These are phyloP conservation scores for Andrena bicolor DNA, from an alignment of 2,888 invertebrate genomes.

Conservation along the genomic window DNA sequence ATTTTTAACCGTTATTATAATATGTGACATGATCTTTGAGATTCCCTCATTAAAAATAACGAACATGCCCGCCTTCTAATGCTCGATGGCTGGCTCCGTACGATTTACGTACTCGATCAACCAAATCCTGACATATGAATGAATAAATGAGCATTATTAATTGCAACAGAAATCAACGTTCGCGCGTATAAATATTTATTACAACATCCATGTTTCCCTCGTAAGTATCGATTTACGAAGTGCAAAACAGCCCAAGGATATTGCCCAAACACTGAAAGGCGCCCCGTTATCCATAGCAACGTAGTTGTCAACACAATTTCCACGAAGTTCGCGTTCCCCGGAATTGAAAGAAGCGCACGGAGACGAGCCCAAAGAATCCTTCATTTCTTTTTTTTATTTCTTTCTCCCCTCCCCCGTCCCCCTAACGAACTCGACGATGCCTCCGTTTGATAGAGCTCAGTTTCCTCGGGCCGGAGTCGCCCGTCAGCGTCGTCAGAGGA, in stretches of 20 bases:
- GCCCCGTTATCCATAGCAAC: slow-evolving; percentile 41
- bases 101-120: no score
- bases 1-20: no score
- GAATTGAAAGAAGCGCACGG: slow-evolving; percentile 12
- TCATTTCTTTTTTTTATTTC: slow-evolving; percentile 7
- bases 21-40: no score
- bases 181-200: not conserved
- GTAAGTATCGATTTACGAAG: slow-evolving; percentile 29
- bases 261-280: slow-evolving; percentile 14
- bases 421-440: slow-evolving; percentile 36
- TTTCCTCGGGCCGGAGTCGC: slow-evolving; percentile 42
- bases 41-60: no score
- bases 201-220: slow-evolving; percentile 3
- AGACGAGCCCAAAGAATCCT: slow-evolving; percentile 16
- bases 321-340: not conserved
- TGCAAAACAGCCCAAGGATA: slow-evolving; percentile 33
- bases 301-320: slow-evolving; percentile 33
- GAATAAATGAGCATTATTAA: not conserved
- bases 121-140: no score
- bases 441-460: slow-evolving; percentile 32
- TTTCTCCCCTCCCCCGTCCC: no score
- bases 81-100: no score
- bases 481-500: slow-evolving; percentile 45
- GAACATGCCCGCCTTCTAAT: no score
- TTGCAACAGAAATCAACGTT: not conserved